phyloP scores from a whole-genome alignment of 1,140 invertebrate species.

The Adoxophyes honmai region DNA sequence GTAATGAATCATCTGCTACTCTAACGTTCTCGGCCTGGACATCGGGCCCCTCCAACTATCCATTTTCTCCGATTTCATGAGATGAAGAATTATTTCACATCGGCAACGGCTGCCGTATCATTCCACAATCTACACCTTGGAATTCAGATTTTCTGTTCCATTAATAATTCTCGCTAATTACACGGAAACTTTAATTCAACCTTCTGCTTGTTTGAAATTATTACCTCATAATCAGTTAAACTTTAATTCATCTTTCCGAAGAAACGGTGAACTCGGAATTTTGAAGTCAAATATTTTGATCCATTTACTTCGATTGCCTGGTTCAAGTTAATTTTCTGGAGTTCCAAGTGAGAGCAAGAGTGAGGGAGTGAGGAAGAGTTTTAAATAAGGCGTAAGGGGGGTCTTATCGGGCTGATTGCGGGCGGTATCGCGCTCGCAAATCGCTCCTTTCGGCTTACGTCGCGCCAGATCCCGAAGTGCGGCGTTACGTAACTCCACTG shows the following conservation, averaged over 20 bases:
- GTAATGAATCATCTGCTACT: constrained; percentile 14
- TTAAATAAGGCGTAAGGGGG: constrained; percentile 33
- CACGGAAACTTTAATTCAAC: not conserved
- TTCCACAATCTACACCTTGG: too few relatives aligned
- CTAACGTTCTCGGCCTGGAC: not conserved
- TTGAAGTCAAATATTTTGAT: constrained; percentile 8
- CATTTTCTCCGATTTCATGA: too few relatives aligned
- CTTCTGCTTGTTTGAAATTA: not conserved
- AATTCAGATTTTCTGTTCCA: not conserved
- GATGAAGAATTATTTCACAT: too few relatives aligned
- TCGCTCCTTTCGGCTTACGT: constrained; percentile 28
- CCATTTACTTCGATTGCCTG: constrained; percentile 6
- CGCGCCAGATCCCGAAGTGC: constrained; percentile 23
- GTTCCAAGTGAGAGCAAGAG: constrained; percentile 24
- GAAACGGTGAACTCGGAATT: not conserved
- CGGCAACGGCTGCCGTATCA: too few relatives aligned
- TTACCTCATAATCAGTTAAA: not conserved
- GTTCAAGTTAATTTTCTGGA: constrained; percentile 23
- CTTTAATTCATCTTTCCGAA: constrained; percentile 4
- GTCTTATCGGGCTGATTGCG: constrained; percentile 47
- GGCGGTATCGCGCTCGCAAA: constrained; percentile 25
- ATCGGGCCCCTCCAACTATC: too few relatives aligned
- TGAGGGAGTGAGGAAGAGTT: constrained; percentile 34
- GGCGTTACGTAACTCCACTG: not conserved
- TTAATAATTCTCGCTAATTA: not conserved